Base-by-base conservation (phyloP, 2,113 vertebrate species). In the Paracanthobrama guichenoti region DNA sequence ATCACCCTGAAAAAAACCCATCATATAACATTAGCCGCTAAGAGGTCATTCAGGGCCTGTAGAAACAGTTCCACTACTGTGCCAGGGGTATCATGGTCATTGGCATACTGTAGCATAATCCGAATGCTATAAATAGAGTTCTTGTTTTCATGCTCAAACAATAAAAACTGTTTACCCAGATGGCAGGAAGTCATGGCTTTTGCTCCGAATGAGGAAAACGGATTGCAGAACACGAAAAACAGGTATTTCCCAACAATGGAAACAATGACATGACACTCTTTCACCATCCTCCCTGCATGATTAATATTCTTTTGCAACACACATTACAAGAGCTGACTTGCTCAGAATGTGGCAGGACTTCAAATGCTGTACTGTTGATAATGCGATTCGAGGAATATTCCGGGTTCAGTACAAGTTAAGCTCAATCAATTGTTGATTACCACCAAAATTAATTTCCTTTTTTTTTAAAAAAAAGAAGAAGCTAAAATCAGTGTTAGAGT, bases 131-230 rank as follows among this genome's bases (percentile, higher is more conserved):
- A 86, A 78, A 86, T 88, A 88, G 87, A 84, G 87, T 59, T 81
- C 82, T 83, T 86, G 84, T 86, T 88, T 82, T 84, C 85, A 85
- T 81, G 82, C 44, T 78, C 62, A 50, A 84, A 88, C 85, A 88
- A 86, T 86, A 86, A 84, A 88, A 88, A 86, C 74, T 81, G 87
- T 85, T 86, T 88, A 88, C 87, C 84, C 87, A 88, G 85, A 88
- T 88, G 87, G 87, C 87, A 88, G 87, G 87, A 88, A 88, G 87
- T 88, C 87, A 86, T 81, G 87, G 87, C 87, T 88, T 86, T 88
- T 88, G 87, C 87, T 86, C 85, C 86, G 85, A 88, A 88, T 88
- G 87, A 88, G 87, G 87, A 88, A 88, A 86, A 82, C 78, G 82
- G 84, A 84, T 85, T 84, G 85, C 87, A 86, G 78, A 88, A 86